Evolutionary conservation across 2,888 invertebrate species (phyloP), one percentile per base, ranked within the genome.

Genomic region (Athalia cordata): DNA sequence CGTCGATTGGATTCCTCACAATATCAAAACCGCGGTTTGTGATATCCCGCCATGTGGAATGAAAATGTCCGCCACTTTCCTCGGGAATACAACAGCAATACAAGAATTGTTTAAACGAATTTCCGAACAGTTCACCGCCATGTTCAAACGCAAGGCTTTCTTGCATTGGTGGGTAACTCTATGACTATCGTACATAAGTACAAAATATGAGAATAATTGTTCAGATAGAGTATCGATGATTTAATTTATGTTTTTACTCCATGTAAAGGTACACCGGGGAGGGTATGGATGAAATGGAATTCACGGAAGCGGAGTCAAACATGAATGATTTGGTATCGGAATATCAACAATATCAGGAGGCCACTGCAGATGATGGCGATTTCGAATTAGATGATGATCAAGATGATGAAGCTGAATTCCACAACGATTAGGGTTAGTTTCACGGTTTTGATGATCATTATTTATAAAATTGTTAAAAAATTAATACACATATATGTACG

Each of bases 201-300:
- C 55, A 55, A 55, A n/a, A n/a, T 55, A 55, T 55, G n/a, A 55
- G 3, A 8, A 55, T n/a, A 55, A 55, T 55, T 55, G 8, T 55
- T 55, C 55, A n/a, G n/a, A 55, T 55, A 4, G 3, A 11, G 55
- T 55, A 55, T 11, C n/a, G 8, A n/a, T 0, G n/a, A n/a, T 55
- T 55, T n/a, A 62, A 62, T 62, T 15, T 62, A n/a, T 15, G 8
- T 29, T 43, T 70, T 67, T 3, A 45, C 52, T 47, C 6, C 0
- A 9, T 70, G n/a, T 4, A 59, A n/a, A 74, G 74, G 74, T 96
- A 96, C 91, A 96, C 96, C 5, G 96, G 96, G 70, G 96, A 96
- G 89, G 96, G 96, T 75, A 96, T 96, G 96, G 96, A 96, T 87
- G 96, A 96, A 88, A 94, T 96, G 95, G 96, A 97, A 90, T 97